phyloP scores from a whole-genome alignment of 2,113 vertebrate species.

The Promerops cafer region DNA sequence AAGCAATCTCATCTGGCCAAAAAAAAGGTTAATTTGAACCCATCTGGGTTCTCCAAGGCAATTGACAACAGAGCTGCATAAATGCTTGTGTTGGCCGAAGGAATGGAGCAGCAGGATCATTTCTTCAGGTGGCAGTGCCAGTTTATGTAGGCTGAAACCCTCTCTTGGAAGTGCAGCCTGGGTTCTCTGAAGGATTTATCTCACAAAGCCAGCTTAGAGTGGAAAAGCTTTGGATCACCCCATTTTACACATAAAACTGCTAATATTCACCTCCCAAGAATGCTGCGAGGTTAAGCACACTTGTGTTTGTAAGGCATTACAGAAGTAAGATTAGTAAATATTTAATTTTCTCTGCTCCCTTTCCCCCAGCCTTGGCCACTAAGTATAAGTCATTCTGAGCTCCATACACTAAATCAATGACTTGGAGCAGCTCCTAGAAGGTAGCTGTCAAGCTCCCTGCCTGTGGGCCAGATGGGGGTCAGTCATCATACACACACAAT shows the following conservation, averaged over 20 bases:
- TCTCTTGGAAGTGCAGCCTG: not conserved
- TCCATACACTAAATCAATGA: not conserved
- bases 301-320: not conserved
- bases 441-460: not conserved
- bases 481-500: accelerated
- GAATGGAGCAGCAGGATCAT: not conserved
- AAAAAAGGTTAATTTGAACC: constrained; percentile 26
- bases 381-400: not conserved
- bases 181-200: not conserved
- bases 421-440: constrained; percentile 11
- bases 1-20: constrained; percentile 31
- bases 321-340: constrained; percentile 17
- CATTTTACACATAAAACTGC: not conserved
- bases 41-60: not conserved
- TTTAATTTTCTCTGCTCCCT: constrained; percentile 23
- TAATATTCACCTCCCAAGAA: constrained; percentile 21
- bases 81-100: constrained; percentile 47
- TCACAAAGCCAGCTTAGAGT: not conserved
- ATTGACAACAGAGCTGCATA: constrained; percentile 17
- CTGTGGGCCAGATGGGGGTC: not conserved
- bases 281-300: not conserved
- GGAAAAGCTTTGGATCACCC: not conserved
- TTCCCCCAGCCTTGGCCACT: not conserved
- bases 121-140: constrained; percentile 38
- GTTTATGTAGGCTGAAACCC: not conserved